Conservation (phyloP, 2,888 invertebrate genomes). For the Eupithecia subfuscata region DNA sequence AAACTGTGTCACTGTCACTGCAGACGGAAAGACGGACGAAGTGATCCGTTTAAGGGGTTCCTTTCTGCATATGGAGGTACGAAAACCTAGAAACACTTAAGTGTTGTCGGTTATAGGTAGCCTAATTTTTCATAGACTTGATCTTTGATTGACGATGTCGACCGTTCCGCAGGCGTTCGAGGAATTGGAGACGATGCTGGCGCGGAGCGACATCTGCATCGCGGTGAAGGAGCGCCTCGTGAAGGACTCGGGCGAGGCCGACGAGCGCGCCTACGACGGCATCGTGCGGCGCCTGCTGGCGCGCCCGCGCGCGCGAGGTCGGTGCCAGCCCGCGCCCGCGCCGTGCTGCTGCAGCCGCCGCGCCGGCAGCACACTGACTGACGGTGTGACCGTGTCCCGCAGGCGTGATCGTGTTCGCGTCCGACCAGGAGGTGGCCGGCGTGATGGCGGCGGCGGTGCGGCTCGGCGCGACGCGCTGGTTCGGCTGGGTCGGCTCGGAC, state of each 20-base stretch:
- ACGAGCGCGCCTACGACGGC: conserved; percentile 93
- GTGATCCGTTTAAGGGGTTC: no score
- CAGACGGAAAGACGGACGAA: no score
- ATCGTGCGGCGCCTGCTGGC: conserved; percentile 92
- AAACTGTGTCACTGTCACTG: no score
- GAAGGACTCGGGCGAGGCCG: conserved; percentile 97
- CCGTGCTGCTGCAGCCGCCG: no score
- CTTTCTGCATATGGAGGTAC: no score
- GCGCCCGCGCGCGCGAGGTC: conserved; percentile 94
- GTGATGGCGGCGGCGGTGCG: conserved; percentile 96
- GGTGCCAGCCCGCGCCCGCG: no score
- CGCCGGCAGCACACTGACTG: no score
- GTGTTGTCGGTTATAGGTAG: no score
- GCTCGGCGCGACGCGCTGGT: conserved; percentile 91
- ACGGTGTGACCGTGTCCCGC: conserved; percentile 40
- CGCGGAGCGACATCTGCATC: conserved; percentile 94
- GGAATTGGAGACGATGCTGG: conserved; percentile 93
- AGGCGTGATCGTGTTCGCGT: conserved; percentile 98
- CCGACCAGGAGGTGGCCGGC: conserved; percentile 97
- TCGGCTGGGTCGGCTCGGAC: conserved; percentile 98
- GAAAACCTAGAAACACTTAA: no score
- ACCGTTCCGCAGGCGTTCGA: conserved; percentile 94
- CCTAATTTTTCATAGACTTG: no score
- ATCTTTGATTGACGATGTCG: no score
- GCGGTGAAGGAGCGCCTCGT: conserved; percentile 97